Conservation (phyloP, 2,113 vertebrate species). For the Dryoscopus gambensis region DNA sequence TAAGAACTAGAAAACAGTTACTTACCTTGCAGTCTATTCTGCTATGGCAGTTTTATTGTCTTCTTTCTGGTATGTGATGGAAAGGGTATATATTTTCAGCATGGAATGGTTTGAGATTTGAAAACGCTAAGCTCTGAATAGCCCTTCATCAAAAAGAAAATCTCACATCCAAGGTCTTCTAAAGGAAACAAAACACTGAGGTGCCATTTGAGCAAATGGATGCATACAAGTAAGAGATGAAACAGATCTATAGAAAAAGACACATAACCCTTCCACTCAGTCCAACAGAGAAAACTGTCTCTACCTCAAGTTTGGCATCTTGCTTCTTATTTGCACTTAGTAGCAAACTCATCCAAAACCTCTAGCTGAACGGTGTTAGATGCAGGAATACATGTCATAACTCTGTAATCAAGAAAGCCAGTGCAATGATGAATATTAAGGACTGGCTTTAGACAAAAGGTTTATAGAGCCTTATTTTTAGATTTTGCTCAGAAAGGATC, state of each 20-base stretch:
- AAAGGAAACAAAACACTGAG: constrained; percentile 1
- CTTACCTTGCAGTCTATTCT: constrained; percentile 41
- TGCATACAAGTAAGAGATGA: not conserved
- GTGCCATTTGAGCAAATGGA: not conserved
- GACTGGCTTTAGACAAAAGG: not conserved
- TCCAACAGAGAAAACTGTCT: not conserved
- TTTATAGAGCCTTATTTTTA: not conserved
- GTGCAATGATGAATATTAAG: not conserved
- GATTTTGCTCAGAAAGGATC: not conserved
- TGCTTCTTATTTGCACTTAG: not conserved
- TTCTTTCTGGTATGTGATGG: not conserved
- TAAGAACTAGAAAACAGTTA: constrained; percentile 41
- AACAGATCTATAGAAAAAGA: not conserved
- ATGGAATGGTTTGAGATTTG: not conserved
- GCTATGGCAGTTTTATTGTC: constrained; percentile 49
- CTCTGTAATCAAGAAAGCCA: not conserved
- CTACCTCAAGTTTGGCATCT: not conserved
- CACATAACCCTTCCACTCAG: accelerated
- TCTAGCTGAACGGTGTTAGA: not conserved
- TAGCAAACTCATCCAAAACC: not conserved
- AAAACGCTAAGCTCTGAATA: constrained; percentile 12
- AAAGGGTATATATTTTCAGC: constrained; percentile 51
- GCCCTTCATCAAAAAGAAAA: constrained; percentile 5
- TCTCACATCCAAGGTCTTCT: not conserved
- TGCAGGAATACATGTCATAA: not conserved